A percentile compares a stretch with the other conserved stretches of the same genome.
Evolutionary conservation across 1,140 invertebrate species (phyloP).

Genomic region (Platorchestia sp.): DNA sequence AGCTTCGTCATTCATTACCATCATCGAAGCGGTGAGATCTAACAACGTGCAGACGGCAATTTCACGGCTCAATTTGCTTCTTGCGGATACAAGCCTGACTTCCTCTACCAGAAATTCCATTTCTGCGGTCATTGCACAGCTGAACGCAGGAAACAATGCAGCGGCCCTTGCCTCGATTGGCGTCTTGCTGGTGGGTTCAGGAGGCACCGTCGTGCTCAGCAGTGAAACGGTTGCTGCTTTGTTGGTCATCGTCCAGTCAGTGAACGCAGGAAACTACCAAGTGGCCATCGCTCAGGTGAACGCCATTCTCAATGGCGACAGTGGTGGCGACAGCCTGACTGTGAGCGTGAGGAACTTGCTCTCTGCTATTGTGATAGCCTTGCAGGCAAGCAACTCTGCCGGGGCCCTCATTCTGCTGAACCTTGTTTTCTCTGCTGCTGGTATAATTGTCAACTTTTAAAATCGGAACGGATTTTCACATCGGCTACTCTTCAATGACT

Average conservation of each 20-base stretch:
- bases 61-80: not conserved
- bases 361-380: not conserved
- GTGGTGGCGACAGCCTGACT: not conserved
- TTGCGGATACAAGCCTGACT: not conserved
- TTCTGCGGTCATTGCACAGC: not conserved
- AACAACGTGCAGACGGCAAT: not conserved
- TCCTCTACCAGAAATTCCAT: not conserved
- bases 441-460: not conserved
- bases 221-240: conserved; percentile 12
- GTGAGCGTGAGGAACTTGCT: not conserved
- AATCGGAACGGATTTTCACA: not conserved
- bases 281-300: not conserved
- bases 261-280: not conserved
- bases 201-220: not conserved
- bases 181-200: not conserved
- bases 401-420: not conserved
- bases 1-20: not conserved
- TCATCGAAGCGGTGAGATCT: not conserved
- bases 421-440: not conserved
- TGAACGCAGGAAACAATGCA: not conserved
- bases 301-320: not conserved
- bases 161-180: not conserved
- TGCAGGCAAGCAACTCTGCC: not conserved
- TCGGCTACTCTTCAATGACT: not conserved
- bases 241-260: not conserved